phyloP scores from a whole-genome alignment of 2,113 vertebrate species.

The Xenopus borealis region DNA sequence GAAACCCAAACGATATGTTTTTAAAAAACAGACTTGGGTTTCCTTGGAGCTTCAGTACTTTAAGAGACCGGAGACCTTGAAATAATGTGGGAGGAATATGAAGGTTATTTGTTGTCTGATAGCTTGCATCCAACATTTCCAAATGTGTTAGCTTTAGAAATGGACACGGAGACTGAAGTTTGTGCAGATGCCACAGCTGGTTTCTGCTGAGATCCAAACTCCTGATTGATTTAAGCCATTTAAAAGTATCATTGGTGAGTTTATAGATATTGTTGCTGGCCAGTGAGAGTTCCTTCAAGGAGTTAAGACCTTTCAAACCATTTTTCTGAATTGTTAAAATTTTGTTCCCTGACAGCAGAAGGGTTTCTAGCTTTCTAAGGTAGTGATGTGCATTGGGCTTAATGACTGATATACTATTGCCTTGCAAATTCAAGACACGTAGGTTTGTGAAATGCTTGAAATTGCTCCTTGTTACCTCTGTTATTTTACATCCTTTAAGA shows the following conservation, averaged over 20 bases:
- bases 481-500: slow-evolving; percentile 44
- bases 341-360: slow-evolving; percentile 44
- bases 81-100: slow-evolving; percentile 30
- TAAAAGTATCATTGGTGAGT: slow-evolving; percentile 25
- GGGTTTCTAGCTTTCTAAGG: slow-evolving; percentile 19
- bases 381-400: slow-evolving; percentile 6
- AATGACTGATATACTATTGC: slow-evolving; percentile 39
- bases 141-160: slow-evolving; percentile 32
- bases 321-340: slow-evolving; percentile 27
- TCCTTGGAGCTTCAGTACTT: slow-evolving; percentile 31
- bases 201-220: slow-evolving; percentile 45
- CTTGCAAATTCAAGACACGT: slow-evolving; percentile 32
- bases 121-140: slow-evolving; percentile 34
- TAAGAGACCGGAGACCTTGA: slow-evolving; percentile 39
- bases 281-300: slow-evolving; percentile 33
- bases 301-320: slow-evolving; percentile 24
- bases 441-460: slow-evolving; percentile 28
- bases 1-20: slow-evolving; percentile 29
- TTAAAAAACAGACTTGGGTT: slow-evolving; percentile 35
- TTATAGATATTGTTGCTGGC: slow-evolving; percentile 43
- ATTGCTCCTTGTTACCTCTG: not conserved
- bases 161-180: slow-evolving; percentile 30
- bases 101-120: slow-evolving; percentile 23
- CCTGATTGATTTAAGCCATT: slow-evolving; percentile 19
- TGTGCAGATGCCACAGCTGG: slow-evolving; percentile 22